Evolutionary conservation across 2,888 invertebrate genomes (phyloP).

Genomic region (Drosophila atripex): DNA sequence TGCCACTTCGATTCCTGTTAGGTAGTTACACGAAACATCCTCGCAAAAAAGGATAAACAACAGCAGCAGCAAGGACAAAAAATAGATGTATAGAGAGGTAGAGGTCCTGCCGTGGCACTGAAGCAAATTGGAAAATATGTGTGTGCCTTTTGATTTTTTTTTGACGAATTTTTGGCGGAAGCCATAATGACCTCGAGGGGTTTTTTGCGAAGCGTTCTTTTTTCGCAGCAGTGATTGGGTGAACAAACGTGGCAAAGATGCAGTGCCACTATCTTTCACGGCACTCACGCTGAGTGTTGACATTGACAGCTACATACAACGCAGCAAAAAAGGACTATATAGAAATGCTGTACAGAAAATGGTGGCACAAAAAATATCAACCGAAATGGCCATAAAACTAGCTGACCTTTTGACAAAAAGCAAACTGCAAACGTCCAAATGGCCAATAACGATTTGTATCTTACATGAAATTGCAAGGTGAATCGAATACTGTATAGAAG

Average conservation of each 20-base stretch:
- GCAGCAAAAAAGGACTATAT: slow-evolving; percentile 9
- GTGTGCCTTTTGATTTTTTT: slow-evolving; percentile 55
- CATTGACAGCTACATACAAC: slow-evolving; percentile 23
- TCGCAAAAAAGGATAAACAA: slow-evolving; percentile 19
- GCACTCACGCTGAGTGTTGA: slow-evolving; percentile 44
- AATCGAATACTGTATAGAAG: slow-evolving; percentile 23
- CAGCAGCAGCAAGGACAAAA: slow-evolving; percentile 9
- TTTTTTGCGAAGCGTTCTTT: no score
- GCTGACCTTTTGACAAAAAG: slow-evolving; percentile 48
- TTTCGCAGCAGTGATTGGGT: not conserved
- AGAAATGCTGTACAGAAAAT: slow-evolving; percentile 4
- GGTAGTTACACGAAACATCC: slow-evolving; percentile 43
- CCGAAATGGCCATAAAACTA: slow-evolving; percentile 24
- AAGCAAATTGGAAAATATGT: slow-evolving; percentile 76
- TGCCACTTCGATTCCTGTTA: slow-evolving; percentile 29
- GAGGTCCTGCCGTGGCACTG: slow-evolving; percentile 20
- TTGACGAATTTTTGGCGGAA: no score
- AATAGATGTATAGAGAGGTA: slow-evolving; percentile 12
- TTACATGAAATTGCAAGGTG: slow-evolving; percentile 2
- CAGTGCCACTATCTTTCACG: slow-evolving; percentile 47
- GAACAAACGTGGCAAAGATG: slow-evolving; percentile 64
- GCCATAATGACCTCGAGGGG: no score
- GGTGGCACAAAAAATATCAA: slow-evolving; percentile 21
- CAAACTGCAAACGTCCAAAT: slow-evolving; percentile 10
- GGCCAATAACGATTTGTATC: slow-evolving; percentile 19